Base-by-base conservation (phyloP, 2,797 vertebrate species). In the Sternotherus odoratus region DNA sequence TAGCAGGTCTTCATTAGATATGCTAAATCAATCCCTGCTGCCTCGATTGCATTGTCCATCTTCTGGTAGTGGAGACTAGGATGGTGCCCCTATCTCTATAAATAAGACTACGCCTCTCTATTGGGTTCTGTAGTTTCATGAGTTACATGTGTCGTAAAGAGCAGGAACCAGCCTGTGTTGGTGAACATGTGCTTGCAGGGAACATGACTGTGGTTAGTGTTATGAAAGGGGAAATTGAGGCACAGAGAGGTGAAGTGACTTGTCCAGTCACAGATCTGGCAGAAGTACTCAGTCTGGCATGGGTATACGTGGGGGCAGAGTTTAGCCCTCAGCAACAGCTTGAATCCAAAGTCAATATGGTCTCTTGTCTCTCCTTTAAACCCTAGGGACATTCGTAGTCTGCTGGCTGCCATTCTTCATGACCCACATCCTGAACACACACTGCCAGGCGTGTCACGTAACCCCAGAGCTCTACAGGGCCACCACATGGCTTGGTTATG, bases 341-440 rank as follows among this genome's bases (percentile, higher is more conserved):
- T 56, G 87, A 43, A 48, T 78, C 28, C 80, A 10, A 93, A 92
- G 24, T 90, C 12, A 86, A 1, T 0, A n/a, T 13, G 48, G 84
- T 60, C 82, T 96, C 91, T 90, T 60, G 15, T 97, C 56, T 85
- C 63, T 96, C 43, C 91, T 93, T 97, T 89, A 72, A 81, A 93
- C 97, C 95, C 48, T 97, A 99, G 99, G 99, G 66, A 98, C 99
- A 78, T 99, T 99, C 97, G 98, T 99, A 97, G 98, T 99, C 98
- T 99, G 99, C 98, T 99, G 99, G 99, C 98, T 99, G 96, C 99
- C 99, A 48, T 99, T 99, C 98, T 99, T 99, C 98, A 98, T 99
- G 98, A 99, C 98, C 88, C 99, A 99, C 95, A 98, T 99, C 96
- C 98, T 99, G 97, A 99, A 99, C 39, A 98, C 98, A 83, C 99